Evolutionary conservation across 2,888 invertebrate species (phyloP).

Genomic region (Byasa hedistus): DNA sequence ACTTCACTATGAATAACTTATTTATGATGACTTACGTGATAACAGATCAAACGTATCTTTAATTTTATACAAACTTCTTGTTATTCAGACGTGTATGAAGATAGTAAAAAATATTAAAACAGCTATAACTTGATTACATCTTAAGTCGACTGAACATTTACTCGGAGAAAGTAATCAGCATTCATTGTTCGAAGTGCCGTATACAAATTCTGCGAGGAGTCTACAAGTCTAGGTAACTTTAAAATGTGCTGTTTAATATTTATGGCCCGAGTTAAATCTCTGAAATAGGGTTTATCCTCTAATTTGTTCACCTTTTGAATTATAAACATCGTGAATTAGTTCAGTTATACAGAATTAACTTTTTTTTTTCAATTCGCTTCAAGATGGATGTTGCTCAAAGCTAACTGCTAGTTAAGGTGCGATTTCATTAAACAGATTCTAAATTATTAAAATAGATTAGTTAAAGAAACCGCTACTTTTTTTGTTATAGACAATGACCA

Average conservation of each 20-base stretch:
- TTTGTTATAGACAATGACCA: not conserved
- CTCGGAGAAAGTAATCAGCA: conserved; percentile 14
- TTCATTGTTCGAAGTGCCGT: conserved; percentile 8
- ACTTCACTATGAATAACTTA: too few species aligned
- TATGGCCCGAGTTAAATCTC: conserved; percentile 10
- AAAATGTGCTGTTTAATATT: conserved; percentile 10
- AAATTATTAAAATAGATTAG: not conserved
- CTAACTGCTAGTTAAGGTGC: conserved; percentile 29
- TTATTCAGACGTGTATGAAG: not conserved
- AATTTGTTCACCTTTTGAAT: conserved; percentile 32
- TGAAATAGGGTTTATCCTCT: conserved; percentile 22
- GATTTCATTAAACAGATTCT: conserved; percentile 19
- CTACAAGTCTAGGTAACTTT: conserved; percentile 13
- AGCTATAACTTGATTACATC: not conserved
- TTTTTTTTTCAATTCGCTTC: conserved; percentile 32
- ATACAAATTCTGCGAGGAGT: not conserved
- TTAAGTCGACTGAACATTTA: not conserved
- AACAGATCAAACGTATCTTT: not conserved
- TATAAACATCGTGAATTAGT: conserved; percentile 31
- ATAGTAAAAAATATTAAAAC: not conserved
- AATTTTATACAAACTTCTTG: not conserved
- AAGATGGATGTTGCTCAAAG: conserved; percentile 32
- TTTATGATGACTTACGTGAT: too few species aligned
- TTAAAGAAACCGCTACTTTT: too few species aligned
- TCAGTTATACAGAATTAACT: conserved; percentile 31